Percentiles rank a stretch among this genome's conserved stretches.
phyloP scores from a whole-genome alignment of 2,797 vertebrate species.

The Philypnodon macrostomus region DNA sequence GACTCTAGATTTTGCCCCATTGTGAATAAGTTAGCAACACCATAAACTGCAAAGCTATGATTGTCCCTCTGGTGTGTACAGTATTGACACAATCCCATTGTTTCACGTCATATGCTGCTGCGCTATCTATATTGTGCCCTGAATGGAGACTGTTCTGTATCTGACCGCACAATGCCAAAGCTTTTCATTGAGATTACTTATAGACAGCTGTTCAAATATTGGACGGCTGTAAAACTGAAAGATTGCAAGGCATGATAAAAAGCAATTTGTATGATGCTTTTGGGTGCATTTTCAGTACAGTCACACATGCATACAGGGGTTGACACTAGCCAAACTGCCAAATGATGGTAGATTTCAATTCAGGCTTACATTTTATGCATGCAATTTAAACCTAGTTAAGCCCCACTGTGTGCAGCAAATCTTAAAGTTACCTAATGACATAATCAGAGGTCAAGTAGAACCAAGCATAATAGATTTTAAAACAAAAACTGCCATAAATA shows the following conservation, averaged over 20 bases:
- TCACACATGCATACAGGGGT: too few relatives aligned
- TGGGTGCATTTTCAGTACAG: not conserved
- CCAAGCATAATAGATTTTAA: too few relatives aligned
- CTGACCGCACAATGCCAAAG: constrained; percentile 45
- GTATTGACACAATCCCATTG: constrained; percentile 63
- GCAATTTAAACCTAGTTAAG: too few relatives aligned
- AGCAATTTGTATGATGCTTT: not conserved
- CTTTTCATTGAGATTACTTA: constrained; percentile 56
- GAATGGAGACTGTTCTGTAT: constrained; percentile 71
- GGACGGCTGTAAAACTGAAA: constrained; percentile 42
- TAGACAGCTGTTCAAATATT: constrained; percentile 66
- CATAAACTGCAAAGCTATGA: constrained; percentile 55
- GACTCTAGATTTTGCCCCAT: constrained; percentile 67
- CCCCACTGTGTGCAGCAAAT: too few relatives aligned
- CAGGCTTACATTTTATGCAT: too few relatives aligned
- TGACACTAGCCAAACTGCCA: too few relatives aligned
- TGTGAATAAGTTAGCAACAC: constrained; percentile 52
- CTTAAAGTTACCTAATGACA: too few relatives aligned
- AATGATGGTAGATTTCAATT: too few relatives aligned
- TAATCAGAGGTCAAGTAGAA: too few relatives aligned
- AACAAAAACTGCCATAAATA: too few relatives aligned
- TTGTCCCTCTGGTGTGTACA: constrained; percentile 61
- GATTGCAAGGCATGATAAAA: constrained; percentile 3
- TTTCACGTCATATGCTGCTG: constrained; percentile 51
- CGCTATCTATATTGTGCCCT: constrained; percentile 34